Evolutionary conservation across 2,888 invertebrate genomes (phyloP).

Genomic region (Pollenia angustigena): DNA sequence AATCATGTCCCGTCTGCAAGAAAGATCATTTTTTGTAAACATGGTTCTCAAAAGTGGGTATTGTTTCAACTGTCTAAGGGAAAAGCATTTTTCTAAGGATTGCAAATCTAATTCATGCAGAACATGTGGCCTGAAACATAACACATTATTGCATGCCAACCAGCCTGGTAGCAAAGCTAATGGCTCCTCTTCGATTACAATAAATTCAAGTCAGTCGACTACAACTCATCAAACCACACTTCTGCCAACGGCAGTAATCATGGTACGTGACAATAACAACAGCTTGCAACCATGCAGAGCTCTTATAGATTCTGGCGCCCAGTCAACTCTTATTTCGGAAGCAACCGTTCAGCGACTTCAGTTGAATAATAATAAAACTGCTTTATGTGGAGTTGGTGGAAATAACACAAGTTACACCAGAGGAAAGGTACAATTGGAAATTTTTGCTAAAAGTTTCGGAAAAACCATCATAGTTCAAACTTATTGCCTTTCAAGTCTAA

Average conservation of each 20-base stretch:
- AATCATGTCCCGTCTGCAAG: conserved; percentile 41
- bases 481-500: no score
- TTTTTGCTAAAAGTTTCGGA: no score
- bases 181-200: neutral
- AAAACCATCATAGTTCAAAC: no score
- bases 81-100: conserved; percentile 45
- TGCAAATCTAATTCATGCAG: conserved; percentile 55
- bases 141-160: conserved; percentile 45
- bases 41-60: conserved; percentile 28
- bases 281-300: neutral
- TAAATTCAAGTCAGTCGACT: no score
- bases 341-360: no score
- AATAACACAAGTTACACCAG: no score
- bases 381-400: no score
- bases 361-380: no score
- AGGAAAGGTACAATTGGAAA: no score
- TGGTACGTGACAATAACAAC: conserved; percentile 1
- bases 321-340: neutral
- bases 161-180: neutral
- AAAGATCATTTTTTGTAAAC: conserved; percentile 43
- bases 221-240: no score
- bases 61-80: conserved; percentile 64
- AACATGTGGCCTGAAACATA: conserved; percentile 53
- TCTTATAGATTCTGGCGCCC: neutral
- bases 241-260: no score